Percentiles rank a stretch among this genome's conserved stretches.
These are phyloP conservation scores for Deladenus siricidicola DNA, from an alignment of 2,888 invertebrate species.

Conservation along the genomic window DNA sequence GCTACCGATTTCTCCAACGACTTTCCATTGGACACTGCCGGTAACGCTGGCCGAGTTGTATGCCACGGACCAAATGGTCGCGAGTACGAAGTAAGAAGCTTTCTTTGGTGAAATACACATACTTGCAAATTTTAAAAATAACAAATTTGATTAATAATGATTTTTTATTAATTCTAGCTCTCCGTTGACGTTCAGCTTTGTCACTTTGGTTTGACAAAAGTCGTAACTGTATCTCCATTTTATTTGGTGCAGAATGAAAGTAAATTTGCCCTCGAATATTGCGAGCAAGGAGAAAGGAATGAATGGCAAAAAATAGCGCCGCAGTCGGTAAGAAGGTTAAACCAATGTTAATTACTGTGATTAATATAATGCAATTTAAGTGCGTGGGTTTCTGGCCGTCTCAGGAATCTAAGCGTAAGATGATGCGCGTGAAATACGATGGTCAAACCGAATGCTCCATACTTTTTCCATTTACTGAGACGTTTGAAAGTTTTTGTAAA, in stretches of 20 bases:
- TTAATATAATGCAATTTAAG: constrained; percentile 52
- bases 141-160: neutral
- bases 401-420: constrained; percentile 54
- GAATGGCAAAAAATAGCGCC: constrained; percentile 41
- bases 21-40: constrained; percentile 94
- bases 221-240: constrained; percentile 88
- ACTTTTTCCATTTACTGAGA: constrained; percentile 76
- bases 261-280: constrained; percentile 40
- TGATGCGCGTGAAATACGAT: constrained; percentile 63
- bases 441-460: constrained; percentile 65
- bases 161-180: constrained; percentile 61
- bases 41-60: constrained; percentile 78
- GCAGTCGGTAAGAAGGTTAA: constrained; percentile 29
- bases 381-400: constrained; percentile 78
- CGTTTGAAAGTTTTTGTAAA: constrained; percentile 64
- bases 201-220: constrained; percentile 84
- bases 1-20: constrained; percentile 86
- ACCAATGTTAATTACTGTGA: neutral
- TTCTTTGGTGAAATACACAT: neutral
- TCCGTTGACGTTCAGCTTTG: constrained; percentile 85
- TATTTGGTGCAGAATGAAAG: constrained; percentile 73
- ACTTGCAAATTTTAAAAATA: constrained; percentile 1
- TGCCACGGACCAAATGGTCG: constrained; percentile 60
- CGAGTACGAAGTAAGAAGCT: neutral
- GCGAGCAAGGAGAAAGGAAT: constrained; percentile 36